These are phyloP conservation scores for Pionites leucogaster DNA, from an alignment of 2,113 vertebrate genomes.

Conservation along the genomic window DNA sequence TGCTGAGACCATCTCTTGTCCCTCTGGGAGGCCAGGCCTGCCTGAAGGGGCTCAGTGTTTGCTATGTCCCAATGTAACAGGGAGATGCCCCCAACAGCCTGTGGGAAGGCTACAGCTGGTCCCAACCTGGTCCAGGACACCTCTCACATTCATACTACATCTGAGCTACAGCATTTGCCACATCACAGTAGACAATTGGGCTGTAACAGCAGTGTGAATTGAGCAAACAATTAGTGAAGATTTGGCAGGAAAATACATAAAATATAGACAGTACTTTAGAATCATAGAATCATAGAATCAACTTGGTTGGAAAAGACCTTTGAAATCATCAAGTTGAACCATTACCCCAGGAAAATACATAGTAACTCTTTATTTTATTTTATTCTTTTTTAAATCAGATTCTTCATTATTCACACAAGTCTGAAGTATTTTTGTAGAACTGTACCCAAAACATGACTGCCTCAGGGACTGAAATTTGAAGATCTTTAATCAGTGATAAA, in stretches of 20 bases:
- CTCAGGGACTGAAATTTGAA: background rate
- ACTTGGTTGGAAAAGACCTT: background rate
- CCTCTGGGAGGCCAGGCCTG: background rate
- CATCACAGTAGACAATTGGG: background rate
- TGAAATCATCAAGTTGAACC: background rate
- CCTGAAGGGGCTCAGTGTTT: background rate
- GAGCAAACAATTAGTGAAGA: background rate
- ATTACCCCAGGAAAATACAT: background rate
- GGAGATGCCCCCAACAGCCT: background rate
- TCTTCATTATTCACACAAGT: background rate
- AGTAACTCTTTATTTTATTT: background rate
- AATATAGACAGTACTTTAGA: background rate
- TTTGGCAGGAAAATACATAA: background rate
- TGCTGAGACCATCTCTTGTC: background rate
- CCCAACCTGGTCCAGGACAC: rapidly evolving
- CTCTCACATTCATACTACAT: background rate
- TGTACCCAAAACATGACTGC: background rate
- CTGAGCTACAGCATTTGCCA: background rate
- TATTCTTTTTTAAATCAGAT: background rate
- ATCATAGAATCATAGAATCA: background rate
- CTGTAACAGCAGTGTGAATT: background rate
- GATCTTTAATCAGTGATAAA: background rate
- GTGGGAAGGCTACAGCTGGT: background rate
- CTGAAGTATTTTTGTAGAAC: background rate
- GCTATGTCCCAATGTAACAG: rapidly evolving